A percentile compares a stretch with the other conserved stretches of the same genome.
phyloP scores from a whole-genome alignment of 2,113 vertebrate genomes.

The Caranx melampygus region DNA sequence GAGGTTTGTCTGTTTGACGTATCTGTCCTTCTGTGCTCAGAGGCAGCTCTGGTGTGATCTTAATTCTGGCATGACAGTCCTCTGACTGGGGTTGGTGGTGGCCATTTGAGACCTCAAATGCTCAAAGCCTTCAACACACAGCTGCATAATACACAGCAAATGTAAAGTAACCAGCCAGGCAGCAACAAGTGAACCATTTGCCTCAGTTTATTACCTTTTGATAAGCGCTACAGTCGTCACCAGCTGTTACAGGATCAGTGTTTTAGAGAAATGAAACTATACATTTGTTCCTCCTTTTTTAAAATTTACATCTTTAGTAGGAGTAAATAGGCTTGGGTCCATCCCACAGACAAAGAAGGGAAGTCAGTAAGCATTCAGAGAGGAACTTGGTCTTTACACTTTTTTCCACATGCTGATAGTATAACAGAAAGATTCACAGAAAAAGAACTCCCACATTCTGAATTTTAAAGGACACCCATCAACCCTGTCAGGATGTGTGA shows the following conservation, averaged over 20 bases:
- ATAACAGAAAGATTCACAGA: not conserved
- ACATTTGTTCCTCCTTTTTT: not conserved
- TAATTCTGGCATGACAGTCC: conserved; percentile 1
- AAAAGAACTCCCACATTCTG: not conserved
- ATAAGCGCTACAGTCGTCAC: not conserved
- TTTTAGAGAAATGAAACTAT: not conserved
- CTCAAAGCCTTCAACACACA: not conserved
- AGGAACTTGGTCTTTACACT: not conserved
- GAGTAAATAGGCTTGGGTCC: not conserved
- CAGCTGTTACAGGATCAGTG: not conserved
- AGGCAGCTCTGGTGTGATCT: not conserved
- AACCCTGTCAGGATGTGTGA: not conserved
- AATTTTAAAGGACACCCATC: not conserved
- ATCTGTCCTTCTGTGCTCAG: not conserved
- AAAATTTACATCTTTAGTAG: not conserved
- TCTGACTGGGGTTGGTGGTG: conserved; percentile 20
- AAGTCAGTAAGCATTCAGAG: not conserved
- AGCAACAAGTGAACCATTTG: not conserved
- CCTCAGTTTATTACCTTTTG: not conserved
- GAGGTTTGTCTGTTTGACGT: not conserved
- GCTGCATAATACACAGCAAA: not conserved
- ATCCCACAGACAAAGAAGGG: not conserved
- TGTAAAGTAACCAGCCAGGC: not conserved
- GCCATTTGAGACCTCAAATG: not conserved
- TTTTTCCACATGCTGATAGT: not conserved